Conservation (phyloP, 2,888 invertebrate genomes). For the Euzophera pinguis region DNA sequence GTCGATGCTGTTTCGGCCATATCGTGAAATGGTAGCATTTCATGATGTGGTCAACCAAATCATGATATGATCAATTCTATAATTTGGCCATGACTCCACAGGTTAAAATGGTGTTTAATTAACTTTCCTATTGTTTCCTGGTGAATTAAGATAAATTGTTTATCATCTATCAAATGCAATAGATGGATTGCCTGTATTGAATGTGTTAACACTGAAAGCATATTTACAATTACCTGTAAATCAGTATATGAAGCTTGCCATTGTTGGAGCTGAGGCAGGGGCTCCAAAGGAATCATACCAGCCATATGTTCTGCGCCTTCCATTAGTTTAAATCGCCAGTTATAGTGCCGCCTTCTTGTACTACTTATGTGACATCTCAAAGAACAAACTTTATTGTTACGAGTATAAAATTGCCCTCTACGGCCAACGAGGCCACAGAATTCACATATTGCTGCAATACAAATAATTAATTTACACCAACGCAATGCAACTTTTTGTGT, state of each 20-base stretch:
- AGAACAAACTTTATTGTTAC: slow-evolving; percentile 67
- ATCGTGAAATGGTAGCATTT: too few species aligned
- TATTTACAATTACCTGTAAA: slow-evolving; percentile 45
- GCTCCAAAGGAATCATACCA: slow-evolving; percentile 71
- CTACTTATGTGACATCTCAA: slow-evolving; percentile 57
- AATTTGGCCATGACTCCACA: too few species aligned
- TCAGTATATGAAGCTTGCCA: slow-evolving; percentile 66
- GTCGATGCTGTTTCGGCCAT: too few species aligned
- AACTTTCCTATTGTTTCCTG: too few species aligned
- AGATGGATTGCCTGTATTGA: too few species aligned
- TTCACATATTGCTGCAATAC: slow-evolving; percentile 65
- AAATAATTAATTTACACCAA: slow-evolving; percentile 6
- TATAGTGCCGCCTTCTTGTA: slow-evolving; percentile 44
- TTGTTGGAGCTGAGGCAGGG: slow-evolving; percentile 68
- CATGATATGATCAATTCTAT: too few species aligned
- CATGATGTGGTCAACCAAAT: too few species aligned
- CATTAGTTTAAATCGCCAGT: slow-evolving; percentile 69
- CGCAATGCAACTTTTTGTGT: too few species aligned
- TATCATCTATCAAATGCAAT: too few species aligned
- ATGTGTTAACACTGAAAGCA: not conserved
- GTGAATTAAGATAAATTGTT: too few species aligned
- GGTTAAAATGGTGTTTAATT: too few species aligned
- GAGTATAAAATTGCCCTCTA: slow-evolving; percentile 57
- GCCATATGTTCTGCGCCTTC: slow-evolving; percentile 72
- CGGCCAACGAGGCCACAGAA: slow-evolving; percentile 67